Evolutionary conservation across 1,140 invertebrate species (phyloP).

Genomic region (Leptestheria dahalacensis): DNA sequence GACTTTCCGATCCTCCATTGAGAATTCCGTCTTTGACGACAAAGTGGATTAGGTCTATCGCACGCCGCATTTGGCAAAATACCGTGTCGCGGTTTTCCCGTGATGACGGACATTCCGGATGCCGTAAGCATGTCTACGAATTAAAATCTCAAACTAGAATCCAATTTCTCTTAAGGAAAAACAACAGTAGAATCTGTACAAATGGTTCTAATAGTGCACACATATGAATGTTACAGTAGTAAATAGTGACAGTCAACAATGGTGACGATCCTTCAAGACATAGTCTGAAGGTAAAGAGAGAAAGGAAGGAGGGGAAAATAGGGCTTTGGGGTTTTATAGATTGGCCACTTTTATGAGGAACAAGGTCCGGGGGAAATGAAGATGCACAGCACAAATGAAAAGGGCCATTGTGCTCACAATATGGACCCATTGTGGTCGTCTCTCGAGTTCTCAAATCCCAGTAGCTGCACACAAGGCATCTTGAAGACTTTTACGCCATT

Average conservation of each 20-base stretch:
- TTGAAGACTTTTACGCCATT: no score
- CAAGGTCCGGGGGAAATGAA: neutral
- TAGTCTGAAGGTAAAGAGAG: no score
- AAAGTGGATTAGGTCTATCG: constrained; percentile 94
- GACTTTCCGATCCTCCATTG: neutral
- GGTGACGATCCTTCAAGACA: no score
- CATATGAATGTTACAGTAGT: no score
- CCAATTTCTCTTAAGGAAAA: no score
- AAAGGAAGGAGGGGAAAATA: neutral
- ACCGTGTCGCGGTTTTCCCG: constrained; percentile 92
- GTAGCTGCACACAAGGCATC: no score
- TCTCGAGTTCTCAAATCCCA: neutral
- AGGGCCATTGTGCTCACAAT: neutral
- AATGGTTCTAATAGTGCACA: no score
- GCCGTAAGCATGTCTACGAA: constrained; percentile 64
- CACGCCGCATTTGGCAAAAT: constrained; percentile 89
- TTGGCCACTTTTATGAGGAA: neutral
- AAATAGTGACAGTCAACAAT: no score
- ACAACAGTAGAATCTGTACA: no score
- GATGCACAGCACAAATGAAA: neutral
- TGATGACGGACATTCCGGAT: constrained; percentile 83
- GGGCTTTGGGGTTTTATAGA: neutral
- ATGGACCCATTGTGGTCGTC: neutral
- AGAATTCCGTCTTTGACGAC: constrained; percentile 87
- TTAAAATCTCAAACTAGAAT: no score